Base-by-base conservation (phyloP, 2,888 invertebrate genomes). In the Cheilosia vernalis region DNA sequence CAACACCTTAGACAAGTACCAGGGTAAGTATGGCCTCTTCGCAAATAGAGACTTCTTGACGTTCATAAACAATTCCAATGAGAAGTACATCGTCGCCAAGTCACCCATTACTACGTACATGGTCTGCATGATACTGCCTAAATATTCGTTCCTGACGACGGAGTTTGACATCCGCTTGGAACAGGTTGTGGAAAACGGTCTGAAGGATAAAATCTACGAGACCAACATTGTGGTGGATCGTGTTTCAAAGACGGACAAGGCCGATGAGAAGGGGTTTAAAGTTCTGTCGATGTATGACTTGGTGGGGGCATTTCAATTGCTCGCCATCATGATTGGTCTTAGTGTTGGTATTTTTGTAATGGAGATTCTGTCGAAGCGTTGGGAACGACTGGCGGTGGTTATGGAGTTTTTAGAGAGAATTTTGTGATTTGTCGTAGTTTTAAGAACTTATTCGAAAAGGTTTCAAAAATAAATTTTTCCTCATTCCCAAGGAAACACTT, bases 41-140 rank as follows among this genome's bases (percentile, higher is more conserved):
- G 7, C n/a, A 44, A n/a, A n/a, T 7, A n/a, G 6, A 0, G 15
- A 15, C 17, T 4, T 5, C 2, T 6, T 44, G 17, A 17, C 7
- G 15, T n/a, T 6, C 44, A 0, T n/a, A n/a, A 17, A 17, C n/a
- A 17, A 5, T 17, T 2, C 4, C 7, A 7, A 7, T 17, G 44
- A 44, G 7, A 17, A 17, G n/a, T 44, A 17, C 2, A 44, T 0
- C 17, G 7, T 44, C 17, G 6, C 7, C 6, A 44, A 44, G 44
- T 4, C 1, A 17, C 7, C 17, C 0, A 5, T 44, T 2, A 1
- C 0, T 1, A 1, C 7, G n/a, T 17, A 9, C 7, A 6, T 27
- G 2, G n/a, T 17, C 30, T 17, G 44, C 17, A 6, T 44, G 44
- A 15, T 7, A 1, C n/a, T 44, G 44, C 7, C 44, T 7, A 44